A percentile compares a stretch with the other conserved stretches of the same genome.
Conservation (phyloP, 2,888 invertebrate genomes). For the Drosophila borealis region DNA sequence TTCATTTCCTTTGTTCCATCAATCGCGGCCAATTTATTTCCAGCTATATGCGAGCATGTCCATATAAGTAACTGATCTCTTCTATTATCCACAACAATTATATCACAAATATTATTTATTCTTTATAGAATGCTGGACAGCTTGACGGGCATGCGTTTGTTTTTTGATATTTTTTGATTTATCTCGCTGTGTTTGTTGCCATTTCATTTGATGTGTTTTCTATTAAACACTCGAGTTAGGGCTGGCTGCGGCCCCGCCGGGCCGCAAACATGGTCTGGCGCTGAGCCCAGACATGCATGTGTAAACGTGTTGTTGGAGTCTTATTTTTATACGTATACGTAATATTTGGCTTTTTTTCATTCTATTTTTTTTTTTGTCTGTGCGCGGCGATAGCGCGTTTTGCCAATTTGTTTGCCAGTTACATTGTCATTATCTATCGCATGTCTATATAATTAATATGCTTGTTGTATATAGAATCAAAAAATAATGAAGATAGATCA, state of each 20-base stretch:
- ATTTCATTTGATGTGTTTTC: conserved; percentile 37
- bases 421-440: conserved; percentile 46
- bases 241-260: conserved; percentile 37
- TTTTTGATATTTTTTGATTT: conserved; percentile 22
- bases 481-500: too few species aligned
- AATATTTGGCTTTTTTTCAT: conserved; percentile 51
- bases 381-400: conserved; percentile 18
- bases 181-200: conserved; percentile 17
- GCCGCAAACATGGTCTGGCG: conserved; percentile 73
- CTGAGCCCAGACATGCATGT: conserved; percentile 77
- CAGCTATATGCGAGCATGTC: conserved; percentile 10
- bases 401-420: conserved; percentile 56
- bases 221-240: conserved; percentile 34
- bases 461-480: too few species aligned
- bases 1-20: conserved; percentile 55
- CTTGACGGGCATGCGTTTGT: conserved; percentile 10
- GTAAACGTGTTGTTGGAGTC: conserved; percentile 57
- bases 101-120: conserved; percentile 34
- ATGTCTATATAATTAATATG: not conserved
- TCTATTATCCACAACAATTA: conserved; percentile 12
- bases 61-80: conserved; percentile 8
- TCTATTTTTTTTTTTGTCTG: conserved; percentile 17
- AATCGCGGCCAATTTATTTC: conserved; percentile 24
- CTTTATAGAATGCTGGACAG: conserved; percentile 6
- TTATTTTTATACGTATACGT: conserved; percentile 71